phyloP scores from a whole-genome alignment of 2,113 vertebrate genomes.

The Meleagris gallopavo region DNA sequence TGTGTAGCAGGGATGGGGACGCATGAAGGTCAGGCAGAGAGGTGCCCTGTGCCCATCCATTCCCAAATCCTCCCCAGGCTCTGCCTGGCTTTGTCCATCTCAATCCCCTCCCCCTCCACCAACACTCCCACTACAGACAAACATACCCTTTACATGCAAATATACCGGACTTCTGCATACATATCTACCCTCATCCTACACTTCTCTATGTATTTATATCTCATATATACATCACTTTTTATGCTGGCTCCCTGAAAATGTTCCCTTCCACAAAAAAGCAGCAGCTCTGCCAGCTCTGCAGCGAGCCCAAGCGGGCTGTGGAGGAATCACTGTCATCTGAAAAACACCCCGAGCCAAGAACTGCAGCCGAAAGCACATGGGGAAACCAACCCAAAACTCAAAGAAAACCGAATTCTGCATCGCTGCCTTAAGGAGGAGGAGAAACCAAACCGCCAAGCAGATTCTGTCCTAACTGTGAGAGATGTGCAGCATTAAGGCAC shows the following conservation, averaged over 20 bases:
- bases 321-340: background rate
- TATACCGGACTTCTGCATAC: constrained; percentile 67
- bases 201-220: constrained; percentile 71
- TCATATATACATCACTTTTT: constrained; percentile 70
- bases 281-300: background rate
- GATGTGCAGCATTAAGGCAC: background rate
- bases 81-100: background rate
- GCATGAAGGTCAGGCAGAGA: accelerated
- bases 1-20: background rate
- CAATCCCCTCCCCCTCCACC: background rate
- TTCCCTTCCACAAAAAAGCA: constrained; percentile 31
- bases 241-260: constrained; percentile 10
- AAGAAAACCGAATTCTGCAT: background rate
- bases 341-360: background rate
- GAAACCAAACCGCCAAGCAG: background rate
- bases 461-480: background rate
- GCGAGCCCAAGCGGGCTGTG: accelerated
- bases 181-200: constrained; percentile 51
- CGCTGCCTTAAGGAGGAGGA: background rate
- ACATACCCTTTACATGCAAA: constrained; percentile 68
- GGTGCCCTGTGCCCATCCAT: background rate
- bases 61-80: background rate
- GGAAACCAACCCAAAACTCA: background rate
- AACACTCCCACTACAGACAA: background rate
- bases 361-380: background rate